phyloP scores from a whole-genome alignment of 1,140 invertebrate species.

The Cyphomyrmex costatus region DNA sequence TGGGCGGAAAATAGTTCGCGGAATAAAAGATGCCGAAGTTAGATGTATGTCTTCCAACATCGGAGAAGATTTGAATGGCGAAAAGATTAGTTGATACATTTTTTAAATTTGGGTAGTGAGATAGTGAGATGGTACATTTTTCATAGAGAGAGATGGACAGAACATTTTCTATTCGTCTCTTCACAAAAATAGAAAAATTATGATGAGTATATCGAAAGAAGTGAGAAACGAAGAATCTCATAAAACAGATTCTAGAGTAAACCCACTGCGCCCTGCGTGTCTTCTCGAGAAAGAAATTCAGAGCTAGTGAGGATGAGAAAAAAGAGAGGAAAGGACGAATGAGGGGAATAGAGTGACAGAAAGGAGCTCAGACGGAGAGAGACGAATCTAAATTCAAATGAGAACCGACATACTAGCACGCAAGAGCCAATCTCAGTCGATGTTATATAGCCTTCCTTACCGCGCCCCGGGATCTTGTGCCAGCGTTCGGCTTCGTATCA shows the following conservation, averaged over 20 bases:
- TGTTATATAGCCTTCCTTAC: constrained; percentile 77
- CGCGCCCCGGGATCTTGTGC: constrained; percentile 33
- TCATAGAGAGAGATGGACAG: background rate
- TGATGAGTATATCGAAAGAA: background rate
- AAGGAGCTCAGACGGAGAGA: constrained; percentile 44
- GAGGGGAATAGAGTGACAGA: constrained; percentile 2
- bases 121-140: background rate
- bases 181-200: background rate
- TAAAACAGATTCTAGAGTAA: constrained; percentile 18
- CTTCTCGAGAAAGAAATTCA: constrained; percentile 12
- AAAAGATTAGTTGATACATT: background rate
- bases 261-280: background rate
- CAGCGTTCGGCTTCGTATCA: constrained; percentile 63
- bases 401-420: constrained; percentile 77
- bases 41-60: background rate
- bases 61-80: background rate
- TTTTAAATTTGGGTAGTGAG: background rate
- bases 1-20: constrained; percentile 42
- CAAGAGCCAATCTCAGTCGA: constrained; percentile 78
- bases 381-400: constrained; percentile 85
- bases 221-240: background rate
- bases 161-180: background rate
- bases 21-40: background rate
- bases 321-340: background rate
- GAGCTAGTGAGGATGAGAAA: constrained; percentile 15